These are phyloP conservation scores for Sogatella furcifera DNA, from an alignment of 1,140 invertebrate genomes.

Conservation along the genomic window DNA sequence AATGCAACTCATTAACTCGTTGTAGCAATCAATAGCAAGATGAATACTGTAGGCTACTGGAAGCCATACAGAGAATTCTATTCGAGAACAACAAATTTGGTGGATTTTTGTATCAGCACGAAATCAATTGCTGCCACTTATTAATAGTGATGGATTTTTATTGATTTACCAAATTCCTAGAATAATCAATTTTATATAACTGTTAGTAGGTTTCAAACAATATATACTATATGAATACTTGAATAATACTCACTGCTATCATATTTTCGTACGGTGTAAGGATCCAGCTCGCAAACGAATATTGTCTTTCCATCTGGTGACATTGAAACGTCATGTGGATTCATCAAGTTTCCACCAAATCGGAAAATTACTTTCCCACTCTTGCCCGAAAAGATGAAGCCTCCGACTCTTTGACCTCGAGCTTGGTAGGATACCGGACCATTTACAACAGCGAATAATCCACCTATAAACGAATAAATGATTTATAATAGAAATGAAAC, in stretches of 20 bases:
- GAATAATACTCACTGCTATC: slow-evolving; percentile 26
- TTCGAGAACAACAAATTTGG: too few relatives aligned
- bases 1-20: too few relatives aligned
- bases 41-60: too few relatives aligned
- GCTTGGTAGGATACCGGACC: slow-evolving; percentile 26
- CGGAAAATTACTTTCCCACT: slow-evolving; percentile 44
- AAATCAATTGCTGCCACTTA: too few relatives aligned
- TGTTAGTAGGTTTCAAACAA: background rate
- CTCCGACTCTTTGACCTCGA: slow-evolving; percentile 37
- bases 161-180: too few relatives aligned
- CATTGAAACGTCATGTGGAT: slow-evolving; percentile 66
- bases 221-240: background rate
- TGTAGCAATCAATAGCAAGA: too few relatives aligned
- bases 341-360: slow-evolving; percentile 46
- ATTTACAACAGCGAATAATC: slow-evolving; percentile 38
- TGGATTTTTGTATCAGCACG: too few relatives aligned
- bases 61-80: too few relatives aligned
- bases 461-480: slow-evolving; percentile 26
- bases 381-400: slow-evolving; percentile 53
- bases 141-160: too few relatives aligned
- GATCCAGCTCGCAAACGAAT: slow-evolving; percentile 63
- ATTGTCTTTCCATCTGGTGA: slow-evolving; percentile 50
- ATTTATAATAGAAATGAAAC: background rate
- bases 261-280: slow-evolving; percentile 53
- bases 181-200: too few relatives aligned